Base-by-base conservation (phyloP, 2,888 invertebrate species). In the Blastobasis adustella region DNA sequence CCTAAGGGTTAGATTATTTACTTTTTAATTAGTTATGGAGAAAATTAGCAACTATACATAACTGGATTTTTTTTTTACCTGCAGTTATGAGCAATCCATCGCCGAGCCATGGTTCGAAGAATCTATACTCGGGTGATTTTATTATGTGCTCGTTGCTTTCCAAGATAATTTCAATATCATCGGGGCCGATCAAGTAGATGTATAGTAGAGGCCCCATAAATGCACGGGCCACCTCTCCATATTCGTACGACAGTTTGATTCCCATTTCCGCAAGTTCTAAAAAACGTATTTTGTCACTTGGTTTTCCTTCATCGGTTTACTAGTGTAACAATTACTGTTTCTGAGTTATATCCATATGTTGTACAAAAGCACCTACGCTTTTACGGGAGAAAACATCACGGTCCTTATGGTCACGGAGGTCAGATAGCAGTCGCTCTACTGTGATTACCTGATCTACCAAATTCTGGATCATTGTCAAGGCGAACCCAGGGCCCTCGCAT, bases 81-180 rank as follows among this genome's bases (percentile, higher is more conserved):
- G 92, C 91, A 55, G 94, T 94, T 51, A 95, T 94, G 7, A 95
- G 90, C 6, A 95, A 85, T 54, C 95, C 95, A 66, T 94, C 91
- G 36, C 95, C 95, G 50, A 95, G 90, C 95, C 95, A 95, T 0
- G 94, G 94, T 66, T 93, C 90, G 75, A 95, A 94, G 76, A 93
- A 93, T 55, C 90, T 83, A 69, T 94, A 95, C 60, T 94, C 94
- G 9, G 89, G 66, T 0, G 94, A 90, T 69, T 95, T 95, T 71
- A 94, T 92, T 58, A 95, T 91, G 68, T 94, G 93, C n/a, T 92
- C 91, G 53, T 93, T 90, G 54, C 94, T 94, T 64, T 93, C 93
- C 5, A 95, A 79, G 49, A 95, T 93, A 0, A 93, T 82, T 72
- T 95, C 95, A 8, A 93, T 91, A 63, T 95, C 95, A 0, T 90